Conservation (phyloP, 2,113 vertebrate genomes). For the Acanthisitta chloris region DNA sequence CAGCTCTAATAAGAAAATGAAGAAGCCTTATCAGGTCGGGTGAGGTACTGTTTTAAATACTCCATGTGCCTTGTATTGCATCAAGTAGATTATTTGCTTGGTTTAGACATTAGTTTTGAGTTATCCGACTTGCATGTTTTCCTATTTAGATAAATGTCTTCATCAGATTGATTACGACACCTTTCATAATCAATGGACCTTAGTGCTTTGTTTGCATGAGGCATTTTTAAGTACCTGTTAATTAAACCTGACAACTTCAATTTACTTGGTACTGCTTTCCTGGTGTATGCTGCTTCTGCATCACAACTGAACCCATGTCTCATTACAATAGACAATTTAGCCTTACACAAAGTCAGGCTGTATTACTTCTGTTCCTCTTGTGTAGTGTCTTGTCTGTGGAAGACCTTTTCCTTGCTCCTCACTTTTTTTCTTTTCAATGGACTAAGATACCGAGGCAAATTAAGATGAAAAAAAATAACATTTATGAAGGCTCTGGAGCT, state of each 20-base stretch:
- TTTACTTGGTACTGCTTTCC: neutral
- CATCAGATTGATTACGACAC: neutral
- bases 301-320: rapidly evolving
- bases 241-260: neutral
- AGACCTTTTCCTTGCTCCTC: neutral
- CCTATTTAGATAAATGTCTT: neutral
- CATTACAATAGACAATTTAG: neutral
- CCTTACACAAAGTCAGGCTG: neutral
- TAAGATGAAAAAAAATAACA: neutral
- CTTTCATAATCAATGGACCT: neutral
- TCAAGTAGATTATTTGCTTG: neutral
- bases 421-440: neutral
- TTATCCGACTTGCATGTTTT: neutral
- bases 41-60: neutral
- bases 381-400: neutral
- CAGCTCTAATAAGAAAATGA: neutral
- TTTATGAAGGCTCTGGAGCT: neutral
- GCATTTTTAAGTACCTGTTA: neutral
- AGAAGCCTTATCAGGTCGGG: neutral
- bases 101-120: neutral
- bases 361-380: neutral
- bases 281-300: neutral
- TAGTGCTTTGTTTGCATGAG: neutral
- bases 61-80: neutral
- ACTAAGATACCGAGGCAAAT: neutral